Evolutionary conservation across 2,797 vertebrate species (phyloP).

Genomic region (Sebastes oblongus): DNA sequence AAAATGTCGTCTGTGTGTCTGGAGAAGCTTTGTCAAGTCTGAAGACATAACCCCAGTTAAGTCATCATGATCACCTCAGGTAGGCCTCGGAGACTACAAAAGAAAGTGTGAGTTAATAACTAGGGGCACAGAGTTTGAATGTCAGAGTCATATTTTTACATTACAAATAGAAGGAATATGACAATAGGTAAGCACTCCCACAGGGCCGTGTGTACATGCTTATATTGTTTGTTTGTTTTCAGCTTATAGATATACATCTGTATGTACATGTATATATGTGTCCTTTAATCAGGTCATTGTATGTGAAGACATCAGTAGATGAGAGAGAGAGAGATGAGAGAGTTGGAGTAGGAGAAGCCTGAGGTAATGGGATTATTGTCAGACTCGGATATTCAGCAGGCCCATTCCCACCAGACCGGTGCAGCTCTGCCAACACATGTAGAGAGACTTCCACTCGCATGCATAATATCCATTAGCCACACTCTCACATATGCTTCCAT

Average conservation of each 20-base stretch:
- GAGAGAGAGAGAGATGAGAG: background rate
- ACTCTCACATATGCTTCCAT: conserved; percentile 21
- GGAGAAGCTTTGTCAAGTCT: background rate
- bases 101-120: background rate
- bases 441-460: conserved; percentile 30
- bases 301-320: conserved; percentile 8
- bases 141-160: background rate
- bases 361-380: conserved; percentile 54
- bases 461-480: conserved; percentile 31
- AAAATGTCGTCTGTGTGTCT: background rate
- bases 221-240: background rate
- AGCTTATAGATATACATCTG: background rate
- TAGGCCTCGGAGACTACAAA: background rate
- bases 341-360: conserved; percentile 19
- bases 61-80: background rate
- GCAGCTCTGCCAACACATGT: conserved; percentile 23
- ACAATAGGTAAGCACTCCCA: background rate
- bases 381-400: conserved; percentile 13
- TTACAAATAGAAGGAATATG: background rate
- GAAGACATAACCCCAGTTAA: background rate
- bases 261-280: background rate
- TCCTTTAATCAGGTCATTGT: conserved; percentile 4
- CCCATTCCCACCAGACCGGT: conserved; percentile 24
- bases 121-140: background rate
- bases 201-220: background rate